Evolutionary conservation across 2,113 vertebrate species (phyloP), one percentile per base, ranked within the genome.

Genomic region (Campylomormyrus numenius): DNA sequence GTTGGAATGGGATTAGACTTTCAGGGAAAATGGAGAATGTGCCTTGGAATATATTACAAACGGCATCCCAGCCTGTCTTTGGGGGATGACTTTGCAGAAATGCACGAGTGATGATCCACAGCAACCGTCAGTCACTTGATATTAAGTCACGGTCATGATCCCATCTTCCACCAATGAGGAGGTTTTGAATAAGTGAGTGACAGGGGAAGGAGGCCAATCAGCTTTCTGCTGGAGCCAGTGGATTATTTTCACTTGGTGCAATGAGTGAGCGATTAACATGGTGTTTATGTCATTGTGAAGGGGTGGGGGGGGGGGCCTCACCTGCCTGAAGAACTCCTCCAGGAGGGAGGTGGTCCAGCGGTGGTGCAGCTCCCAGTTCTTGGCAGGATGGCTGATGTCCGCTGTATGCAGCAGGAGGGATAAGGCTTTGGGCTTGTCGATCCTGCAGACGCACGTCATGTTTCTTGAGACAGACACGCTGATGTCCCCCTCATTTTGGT

Each of bases 291-390:
- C 21, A 5, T 17, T 48, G 39, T 17, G 77, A 42, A 2, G 4
- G 48, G 48, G 27, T 1, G 85, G n/a, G n/a, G n/a, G 10, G 50
- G 50, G 31, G 46, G 13, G 52, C 84, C 92, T 86, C 90, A 99
- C 98, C 97, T 99, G 98, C 95, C 95, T 95, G 95, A 99, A 99
- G 93, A 99, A 99, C 94, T 99, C 98, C 94, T 99, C 98, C 94
- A 99, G 96, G 56, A 99, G 95, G 39, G 97, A 97, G 91, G 96
- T 97, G 90, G 98, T 99, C 98, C 98, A 99, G 85, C 96, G 95
- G 88, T 98, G 94, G 91, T 99, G 98, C 90, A 98, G 95, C 15
- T 96, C 93, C 98, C 98, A 99, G 91, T 93, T 92, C 94, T 99
- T 99, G 93, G 98, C 97, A 42, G 98, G 98, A 93, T 99, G 98